Percentiles rank a stretch among this genome's conserved stretches.
Conservation (phyloP, 2,113 vertebrate genomes). For the Halichoerus grypus region DNA sequence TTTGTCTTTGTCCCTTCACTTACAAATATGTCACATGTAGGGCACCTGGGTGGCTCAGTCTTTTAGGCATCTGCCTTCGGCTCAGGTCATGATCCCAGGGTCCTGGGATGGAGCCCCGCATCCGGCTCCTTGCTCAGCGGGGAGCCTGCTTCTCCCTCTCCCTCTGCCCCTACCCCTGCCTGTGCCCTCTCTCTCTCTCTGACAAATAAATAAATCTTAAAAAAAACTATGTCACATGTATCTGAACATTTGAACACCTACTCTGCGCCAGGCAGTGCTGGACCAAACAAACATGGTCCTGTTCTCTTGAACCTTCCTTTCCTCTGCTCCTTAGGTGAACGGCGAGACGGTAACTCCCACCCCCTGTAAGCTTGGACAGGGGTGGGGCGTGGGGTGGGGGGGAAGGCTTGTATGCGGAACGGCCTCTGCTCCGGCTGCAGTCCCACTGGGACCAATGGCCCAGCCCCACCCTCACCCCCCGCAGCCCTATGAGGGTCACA, state of each 20-base stretch:
- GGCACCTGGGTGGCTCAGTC: no score
- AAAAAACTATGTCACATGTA: no score
- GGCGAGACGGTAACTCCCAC: constrained; percentile 70
- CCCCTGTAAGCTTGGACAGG: constrained; percentile 76
- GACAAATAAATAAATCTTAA: no score
- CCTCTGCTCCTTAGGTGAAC: constrained; percentile 75
- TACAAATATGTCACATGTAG: not conserved
- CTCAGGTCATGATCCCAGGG: no score
- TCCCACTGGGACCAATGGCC: constrained; percentile 81
- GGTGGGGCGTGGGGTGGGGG: not conserved
- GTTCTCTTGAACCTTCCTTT: not conserved
- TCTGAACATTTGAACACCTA: not conserved
- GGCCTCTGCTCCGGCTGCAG: constrained; percentile 62
- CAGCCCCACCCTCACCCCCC: constrained; percentile 78
- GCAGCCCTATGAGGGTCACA: constrained; percentile 70
- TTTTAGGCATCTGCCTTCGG: no score
- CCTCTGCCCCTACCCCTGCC: no score
- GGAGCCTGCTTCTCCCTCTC: no score
- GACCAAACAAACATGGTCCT: not conserved
- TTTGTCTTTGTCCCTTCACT: not conserved
- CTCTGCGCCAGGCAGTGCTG: not conserved
- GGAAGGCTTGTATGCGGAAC: constrained; percentile 69
- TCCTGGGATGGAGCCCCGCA: no score
- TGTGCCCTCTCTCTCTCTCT: no score
- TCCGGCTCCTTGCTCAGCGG: no score